phyloP scores from a whole-genome alignment of 2,797 vertebrate species.

The Danio aesculapii region DNA sequence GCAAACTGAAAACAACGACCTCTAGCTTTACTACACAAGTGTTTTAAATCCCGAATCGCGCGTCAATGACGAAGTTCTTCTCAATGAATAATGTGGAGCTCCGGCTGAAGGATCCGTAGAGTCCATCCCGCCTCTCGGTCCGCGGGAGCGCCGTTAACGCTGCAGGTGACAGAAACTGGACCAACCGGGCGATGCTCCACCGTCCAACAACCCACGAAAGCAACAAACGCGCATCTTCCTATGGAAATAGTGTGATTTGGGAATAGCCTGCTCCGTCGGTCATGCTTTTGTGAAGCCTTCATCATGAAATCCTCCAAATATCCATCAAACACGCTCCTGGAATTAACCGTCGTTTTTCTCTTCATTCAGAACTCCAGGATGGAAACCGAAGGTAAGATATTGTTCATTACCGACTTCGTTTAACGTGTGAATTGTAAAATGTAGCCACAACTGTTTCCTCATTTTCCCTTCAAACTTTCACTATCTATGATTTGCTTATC shows the following conservation, averaged over 20 bases:
- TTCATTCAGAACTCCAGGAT: constrained; percentile 46
- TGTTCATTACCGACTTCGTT: neutral
- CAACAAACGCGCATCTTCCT: neutral
- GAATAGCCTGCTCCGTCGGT: neutral
- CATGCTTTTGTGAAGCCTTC: constrained; percentile 1
- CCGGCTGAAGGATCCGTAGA: neutral
- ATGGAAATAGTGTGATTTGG: neutral
- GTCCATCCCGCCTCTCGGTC: constrained; percentile 5
- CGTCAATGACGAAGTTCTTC: constrained; percentile 22
- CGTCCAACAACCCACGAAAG: neutral
- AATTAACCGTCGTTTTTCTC: constrained; percentile 42
- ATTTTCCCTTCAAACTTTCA: constrained; percentile 13
- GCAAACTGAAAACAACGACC: constrained; percentile 10
- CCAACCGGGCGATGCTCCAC: neutral
- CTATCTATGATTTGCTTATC: no score
- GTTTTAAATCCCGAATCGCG: neutral
- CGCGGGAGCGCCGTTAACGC: neutral
- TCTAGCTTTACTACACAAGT: constrained; percentile 5
- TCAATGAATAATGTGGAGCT: constrained; percentile 29
- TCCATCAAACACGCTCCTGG: constrained; percentile 20
- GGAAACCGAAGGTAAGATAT: constrained; percentile 52
- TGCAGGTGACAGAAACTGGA: constrained; percentile 24
- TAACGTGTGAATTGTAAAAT: neutral
- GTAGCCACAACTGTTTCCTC: neutral
- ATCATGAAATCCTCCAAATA: constrained; percentile 51